Percentiles rank a stretch among this genome's conserved stretches.
These are phyloP conservation scores for Chironomus tepperi DNA, from an alignment of 1,140 invertebrate genomes.

Conservation along the genomic window DNA sequence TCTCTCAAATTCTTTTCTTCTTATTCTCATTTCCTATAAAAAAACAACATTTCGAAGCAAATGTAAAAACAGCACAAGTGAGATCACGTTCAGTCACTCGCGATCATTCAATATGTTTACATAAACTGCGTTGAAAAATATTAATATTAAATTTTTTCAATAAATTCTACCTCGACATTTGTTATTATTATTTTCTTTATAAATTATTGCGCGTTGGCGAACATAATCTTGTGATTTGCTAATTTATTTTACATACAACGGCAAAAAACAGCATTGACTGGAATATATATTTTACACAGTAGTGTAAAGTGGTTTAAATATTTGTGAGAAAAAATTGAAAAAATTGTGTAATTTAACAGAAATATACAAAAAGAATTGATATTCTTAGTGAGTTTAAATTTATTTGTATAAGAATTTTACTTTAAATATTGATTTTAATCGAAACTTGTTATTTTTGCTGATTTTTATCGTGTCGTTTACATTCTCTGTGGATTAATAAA, in stretches of 20 bases:
- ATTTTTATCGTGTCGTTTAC: too few relatives aligned
- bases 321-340: not conserved
- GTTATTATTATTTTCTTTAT: not conserved
- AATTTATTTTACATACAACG: not conserved
- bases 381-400: too few relatives aligned
- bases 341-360: not conserved
- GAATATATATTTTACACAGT: not conserved
- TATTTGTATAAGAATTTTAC: too few relatives aligned
- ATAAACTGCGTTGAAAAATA: not conserved
- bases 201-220: not conserved
- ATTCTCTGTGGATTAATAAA: too few relatives aligned
- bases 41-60: not conserved
- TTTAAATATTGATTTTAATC: too few relatives aligned
- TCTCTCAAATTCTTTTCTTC: not conserved
- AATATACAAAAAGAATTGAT: not conserved
- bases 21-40: not conserved
- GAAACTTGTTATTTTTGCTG: too few relatives aligned
- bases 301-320: not conserved
- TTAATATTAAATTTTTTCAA: not conserved
- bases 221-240: not conserved
- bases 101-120: constrained; percentile 13
- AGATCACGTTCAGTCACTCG: constrained; percentile 6
- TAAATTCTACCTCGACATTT: not conserved
- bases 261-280: not conserved
- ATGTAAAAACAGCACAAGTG: not conserved